phyloP scores from a whole-genome alignment of 1,140 invertebrate genomes.

The Trinorchestia longiramus region DNA sequence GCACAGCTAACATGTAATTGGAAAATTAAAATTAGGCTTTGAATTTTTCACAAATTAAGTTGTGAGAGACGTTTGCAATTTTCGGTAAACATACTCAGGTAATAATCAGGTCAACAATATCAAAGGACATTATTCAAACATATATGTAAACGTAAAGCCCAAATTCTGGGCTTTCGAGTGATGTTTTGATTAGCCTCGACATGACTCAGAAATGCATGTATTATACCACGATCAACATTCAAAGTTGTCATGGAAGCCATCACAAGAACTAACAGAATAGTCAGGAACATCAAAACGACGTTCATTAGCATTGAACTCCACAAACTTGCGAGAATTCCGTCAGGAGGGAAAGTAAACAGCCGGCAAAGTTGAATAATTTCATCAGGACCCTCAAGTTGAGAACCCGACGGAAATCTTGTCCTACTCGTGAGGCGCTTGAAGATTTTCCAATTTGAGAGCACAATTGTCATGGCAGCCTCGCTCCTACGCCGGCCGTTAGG shows the following conservation, averaged over 20 bases:
- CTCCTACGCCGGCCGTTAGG: not conserved
- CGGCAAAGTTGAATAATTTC: not conserved
- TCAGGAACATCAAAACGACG: not conserved
- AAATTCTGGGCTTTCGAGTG: not conserved
- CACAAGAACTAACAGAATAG: not conserved
- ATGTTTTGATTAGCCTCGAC: not conserved
- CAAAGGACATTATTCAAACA: not conserved
- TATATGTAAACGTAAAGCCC: not conserved
- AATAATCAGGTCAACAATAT: not conserved
- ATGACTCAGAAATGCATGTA: not conserved
- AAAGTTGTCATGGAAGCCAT: not conserved
- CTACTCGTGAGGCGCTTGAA: not conserved
- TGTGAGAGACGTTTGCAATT: not conserved
- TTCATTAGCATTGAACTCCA: not conserved
- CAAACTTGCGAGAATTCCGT: not conserved
- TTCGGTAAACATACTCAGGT: not conserved
- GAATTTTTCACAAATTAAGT: not conserved
- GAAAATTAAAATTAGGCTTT: not conserved
- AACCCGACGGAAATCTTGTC: not conserved
- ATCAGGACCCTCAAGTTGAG: not conserved
- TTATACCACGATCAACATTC: not conserved
- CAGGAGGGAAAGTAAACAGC: not conserved
- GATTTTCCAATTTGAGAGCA: slow-evolving; percentile 1
- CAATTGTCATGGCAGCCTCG: not conserved
- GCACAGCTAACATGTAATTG: not conserved